Evolutionary conservation across 2,888 invertebrate genomes (phyloP).

Genomic region (Seira musarum): DNA sequence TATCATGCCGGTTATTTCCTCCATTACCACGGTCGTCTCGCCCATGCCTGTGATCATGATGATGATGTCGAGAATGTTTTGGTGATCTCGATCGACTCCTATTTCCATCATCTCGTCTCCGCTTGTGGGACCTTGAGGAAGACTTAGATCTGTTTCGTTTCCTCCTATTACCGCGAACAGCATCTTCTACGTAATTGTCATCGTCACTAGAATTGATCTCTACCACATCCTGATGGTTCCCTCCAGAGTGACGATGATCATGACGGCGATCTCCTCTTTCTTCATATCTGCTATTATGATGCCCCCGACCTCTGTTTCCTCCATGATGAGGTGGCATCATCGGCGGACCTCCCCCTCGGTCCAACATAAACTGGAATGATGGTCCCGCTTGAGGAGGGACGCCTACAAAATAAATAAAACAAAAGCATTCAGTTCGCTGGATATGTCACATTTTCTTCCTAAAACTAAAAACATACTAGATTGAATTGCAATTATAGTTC

Average conservation of each 20-base stretch:
- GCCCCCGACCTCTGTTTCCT: conserved; percentile 8
- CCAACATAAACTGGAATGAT: no score
- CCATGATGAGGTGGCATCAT: neutral
- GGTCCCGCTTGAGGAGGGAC: neutral
- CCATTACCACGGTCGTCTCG: conserved; percentile 19
- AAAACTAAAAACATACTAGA: no score
- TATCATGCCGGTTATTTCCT: neutral
- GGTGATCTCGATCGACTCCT: conserved; percentile 33
- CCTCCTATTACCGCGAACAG: neutral
- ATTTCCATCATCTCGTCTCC: conserved; percentile 19
- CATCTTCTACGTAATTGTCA: conserved; percentile 36
- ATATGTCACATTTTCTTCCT: no score
- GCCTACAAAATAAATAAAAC: neutral
- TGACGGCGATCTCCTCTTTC: neutral
- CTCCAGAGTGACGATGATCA: conserved; percentile 27
- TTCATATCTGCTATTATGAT: conserved; percentile 2
- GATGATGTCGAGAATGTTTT: conserved; percentile 1
- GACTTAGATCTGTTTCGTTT: conserved; percentile 23
- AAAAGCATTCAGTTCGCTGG: no score
- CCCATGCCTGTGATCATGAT: conserved; percentile 9
- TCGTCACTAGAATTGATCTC: conserved; percentile 28
- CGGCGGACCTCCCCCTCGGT: conserved; percentile 11
- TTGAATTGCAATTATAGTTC: no score
- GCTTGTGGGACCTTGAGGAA: neutral
- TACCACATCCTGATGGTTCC: neutral